A percentile compares a stretch with the other conserved stretches of the same genome.
Evolutionary conservation across 2,113 vertebrate species (phyloP).

Genomic region (Zapus hudsonius): DNA sequence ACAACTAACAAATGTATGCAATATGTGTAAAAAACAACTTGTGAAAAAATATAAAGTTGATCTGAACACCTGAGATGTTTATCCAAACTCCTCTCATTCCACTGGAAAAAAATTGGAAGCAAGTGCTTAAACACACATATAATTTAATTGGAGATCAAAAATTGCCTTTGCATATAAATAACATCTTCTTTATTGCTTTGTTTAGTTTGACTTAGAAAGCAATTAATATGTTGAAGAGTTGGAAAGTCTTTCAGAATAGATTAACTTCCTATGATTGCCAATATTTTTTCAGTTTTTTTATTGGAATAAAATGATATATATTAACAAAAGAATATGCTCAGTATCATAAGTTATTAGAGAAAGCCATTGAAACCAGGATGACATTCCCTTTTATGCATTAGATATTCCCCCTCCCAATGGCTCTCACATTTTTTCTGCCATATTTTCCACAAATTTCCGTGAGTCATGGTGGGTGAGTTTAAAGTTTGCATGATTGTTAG

Average conservation of each 20-base stretch:
- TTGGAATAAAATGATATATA: too few relatives aligned
- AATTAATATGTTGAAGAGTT: slow-evolving; percentile 29
- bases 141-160: background rate
- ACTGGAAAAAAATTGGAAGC: slow-evolving; percentile 5
- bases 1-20: background rate
- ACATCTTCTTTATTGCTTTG: background rate
- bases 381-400: too few relatives aligned
- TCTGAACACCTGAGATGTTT: slow-evolving; percentile 23
- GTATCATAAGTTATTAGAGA: too few relatives aligned
- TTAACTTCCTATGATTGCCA: background rate
- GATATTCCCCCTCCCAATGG: too few relatives aligned
- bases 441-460: too few relatives aligned
- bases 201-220: slow-evolving; percentile 41
- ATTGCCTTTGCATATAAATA: background rate
- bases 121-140: slow-evolving; percentile 39
- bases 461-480: too few relatives aligned
- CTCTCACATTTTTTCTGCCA: too few relatives aligned
- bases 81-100: background rate
- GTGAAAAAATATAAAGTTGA: background rate
- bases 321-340: too few relatives aligned
- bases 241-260: background rate
- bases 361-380: too few relatives aligned
- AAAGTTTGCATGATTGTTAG: too few relatives aligned
- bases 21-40: background rate
- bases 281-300: slow-evolving; percentile 13